Base-by-base conservation (phyloP, 2,888 invertebrate genomes). In the Patella pellucida region DNA sequence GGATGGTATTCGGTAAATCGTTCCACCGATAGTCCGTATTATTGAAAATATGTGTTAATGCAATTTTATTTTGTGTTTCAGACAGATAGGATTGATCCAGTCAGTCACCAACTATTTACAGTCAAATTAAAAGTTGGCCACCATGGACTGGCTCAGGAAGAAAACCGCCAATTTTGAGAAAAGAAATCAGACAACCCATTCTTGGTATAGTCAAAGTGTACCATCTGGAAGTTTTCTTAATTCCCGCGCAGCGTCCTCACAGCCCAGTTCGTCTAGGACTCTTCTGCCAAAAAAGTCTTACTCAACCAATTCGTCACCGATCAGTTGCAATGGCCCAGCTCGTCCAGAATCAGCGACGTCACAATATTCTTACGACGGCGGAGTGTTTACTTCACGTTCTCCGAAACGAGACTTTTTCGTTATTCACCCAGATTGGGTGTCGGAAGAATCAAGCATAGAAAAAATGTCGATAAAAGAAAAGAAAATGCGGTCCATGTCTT, bases 341-440 rank as follows among this genome's bases (percentile, higher is more conserved):
- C 69, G 82, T 62, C 82, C 83, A 0, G 76, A 80, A 27, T 79
- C 82, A 5, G 79, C 80, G 2, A 52, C 23, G 52, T 76, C 73
- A 56, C 62, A 23, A 19, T 85, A 86, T 76, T 77, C 83, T 52
- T 86, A 86, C 78, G 87, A 88, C 50, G 87, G 88, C 16, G 86
- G 88, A 50, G 78, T 88, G 68, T 89, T 89, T 80, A 75, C 81
- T 52, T 80, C 82, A 56, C 83, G 86, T 12, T 82, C 82, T 69
- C 78, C 83, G n/a, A 80, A 82, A 4, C 78, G 79, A 62, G 87
- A 88, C 56, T 88, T 84, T 78, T 89, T 88, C 80, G 86, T 87
- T 12, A 88, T 90, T 72, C 88, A 90, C 72, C 90, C 90, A 1
- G 90, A 90, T 76, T 90, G 89, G 89, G 89, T 88, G 19, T 89